Conservation (phyloP, 1,140 invertebrate species). For the Helicoverpa armigera region DNA sequence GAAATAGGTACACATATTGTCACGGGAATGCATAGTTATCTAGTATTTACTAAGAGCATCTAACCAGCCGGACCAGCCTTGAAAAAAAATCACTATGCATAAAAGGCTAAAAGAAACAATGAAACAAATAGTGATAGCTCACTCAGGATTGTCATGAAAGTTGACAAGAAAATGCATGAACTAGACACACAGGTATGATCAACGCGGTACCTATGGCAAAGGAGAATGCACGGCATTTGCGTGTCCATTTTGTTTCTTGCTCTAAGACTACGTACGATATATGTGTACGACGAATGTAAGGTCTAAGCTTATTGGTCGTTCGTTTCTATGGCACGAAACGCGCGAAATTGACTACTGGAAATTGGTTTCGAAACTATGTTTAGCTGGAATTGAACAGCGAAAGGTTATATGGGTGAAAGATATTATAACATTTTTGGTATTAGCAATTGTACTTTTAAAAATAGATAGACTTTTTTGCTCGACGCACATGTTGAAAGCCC, state of each 20-base stretch:
- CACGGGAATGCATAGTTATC: constrained; percentile 24
- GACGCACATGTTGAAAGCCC: no score
- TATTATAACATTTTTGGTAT: not conserved
- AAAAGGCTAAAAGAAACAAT: no score
- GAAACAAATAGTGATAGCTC: no score
- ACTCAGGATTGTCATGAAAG: no score
- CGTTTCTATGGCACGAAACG: constrained; percentile 43
- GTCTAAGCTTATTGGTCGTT: constrained; percentile 49
- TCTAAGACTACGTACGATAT: constrained; percentile 7
- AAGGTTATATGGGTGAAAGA: not conserved
- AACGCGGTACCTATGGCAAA: no score
- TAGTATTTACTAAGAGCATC: not conserved
- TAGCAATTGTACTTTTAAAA: no score
- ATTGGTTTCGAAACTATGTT: constrained; percentile 31
- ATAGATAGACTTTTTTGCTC: no score
- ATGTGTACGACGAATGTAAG: constrained; percentile 29
- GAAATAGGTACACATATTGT: constrained; percentile 44
- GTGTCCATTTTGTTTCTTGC: no score
- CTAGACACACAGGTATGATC: no score
- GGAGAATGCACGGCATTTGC: no score
- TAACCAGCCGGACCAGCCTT: not conserved
- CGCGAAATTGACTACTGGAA: constrained; percentile 48
- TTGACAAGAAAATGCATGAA: no score
- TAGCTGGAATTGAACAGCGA: constrained; percentile 13
- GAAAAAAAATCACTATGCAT: not conserved